Percentiles rank a stretch among this genome's conserved stretches.
Evolutionary conservation across 2,888 invertebrate genomes (phyloP).

Genomic region (Crossocerus cetratus): DNA sequence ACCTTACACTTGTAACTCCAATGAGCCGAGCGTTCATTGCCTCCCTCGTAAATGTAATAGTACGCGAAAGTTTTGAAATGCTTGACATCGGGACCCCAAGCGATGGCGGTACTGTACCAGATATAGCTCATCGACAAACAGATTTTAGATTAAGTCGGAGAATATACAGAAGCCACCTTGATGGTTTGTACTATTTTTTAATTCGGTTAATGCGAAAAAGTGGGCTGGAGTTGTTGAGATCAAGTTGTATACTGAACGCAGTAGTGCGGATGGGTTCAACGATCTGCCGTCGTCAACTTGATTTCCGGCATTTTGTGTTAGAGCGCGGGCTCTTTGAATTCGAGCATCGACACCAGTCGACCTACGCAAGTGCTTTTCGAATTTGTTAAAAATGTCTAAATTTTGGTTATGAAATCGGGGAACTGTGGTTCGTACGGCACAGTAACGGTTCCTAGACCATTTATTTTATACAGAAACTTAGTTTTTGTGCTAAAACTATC

Average conservation of each 20-base stretch:
- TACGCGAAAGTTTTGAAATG: too few species aligned
- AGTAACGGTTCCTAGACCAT: too few species aligned
- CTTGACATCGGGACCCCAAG: too few species aligned
- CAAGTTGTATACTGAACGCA: conserved; percentile 47
- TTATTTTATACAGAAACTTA: too few species aligned
- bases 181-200: conserved; percentile 5
- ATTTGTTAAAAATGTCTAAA: neutral
- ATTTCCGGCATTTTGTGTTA: conserved; percentile 63
- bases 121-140: neutral
- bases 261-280: conserved; percentile 65
- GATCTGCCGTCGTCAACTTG: conserved; percentile 66
- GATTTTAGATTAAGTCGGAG: neutral
- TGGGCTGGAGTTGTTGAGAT: neutral
- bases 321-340: conserved; percentile 50
- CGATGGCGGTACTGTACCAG: conserved; percentile 22
- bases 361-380: neutral
- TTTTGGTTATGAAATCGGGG: too few species aligned
- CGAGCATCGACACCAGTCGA: too few species aligned
- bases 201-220: neutral
- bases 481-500: too few species aligned
- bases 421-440: too few species aligned
- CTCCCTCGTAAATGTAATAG: too few species aligned
- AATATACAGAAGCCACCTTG: neutral
- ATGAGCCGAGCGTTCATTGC: too few species aligned
- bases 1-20: too few species aligned